Percentiles rank a stretch among this genome's conserved stretches.
Evolutionary conservation across 2,113 vertebrate genomes (phyloP).

Genomic region (Saguinus midas): DNA sequence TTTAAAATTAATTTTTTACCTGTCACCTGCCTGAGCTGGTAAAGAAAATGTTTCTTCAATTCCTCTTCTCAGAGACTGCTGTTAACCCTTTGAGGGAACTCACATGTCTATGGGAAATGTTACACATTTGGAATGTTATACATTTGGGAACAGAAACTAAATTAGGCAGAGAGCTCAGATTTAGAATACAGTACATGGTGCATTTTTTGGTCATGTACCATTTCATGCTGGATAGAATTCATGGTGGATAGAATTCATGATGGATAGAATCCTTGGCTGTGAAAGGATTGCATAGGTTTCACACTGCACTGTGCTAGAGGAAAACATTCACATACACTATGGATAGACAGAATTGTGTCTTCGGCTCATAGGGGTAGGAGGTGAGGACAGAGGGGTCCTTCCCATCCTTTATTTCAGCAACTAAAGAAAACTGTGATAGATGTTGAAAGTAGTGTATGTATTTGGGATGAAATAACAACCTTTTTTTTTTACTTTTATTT

Average conservation of each 20-base stretch:
- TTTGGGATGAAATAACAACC: background rate
- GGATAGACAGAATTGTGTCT: background rate
- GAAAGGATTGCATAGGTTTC: background rate
- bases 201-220: background rate
- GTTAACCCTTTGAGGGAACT: background rate
- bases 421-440: background rate
- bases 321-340: background rate
- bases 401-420: background rate
- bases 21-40: background rate
- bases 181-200: background rate
- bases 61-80: background rate
- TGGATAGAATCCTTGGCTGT: background rate
- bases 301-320: background rate
- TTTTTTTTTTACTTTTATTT: background rate
- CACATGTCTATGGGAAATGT: background rate
- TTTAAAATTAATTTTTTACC: background rate
- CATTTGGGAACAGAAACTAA: background rate
- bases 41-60: conserved; percentile 18
- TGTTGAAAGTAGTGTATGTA: background rate
- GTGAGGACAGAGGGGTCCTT: background rate
- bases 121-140: background rate
- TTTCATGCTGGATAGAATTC: background rate
- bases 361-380: background rate
- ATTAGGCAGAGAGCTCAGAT: background rate
- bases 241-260: background rate